Evolutionary conservation across 1,140 invertebrate species (phyloP), one percentile per base, ranked within the genome.

Genomic region (Hylaeus anthracinus): DNA sequence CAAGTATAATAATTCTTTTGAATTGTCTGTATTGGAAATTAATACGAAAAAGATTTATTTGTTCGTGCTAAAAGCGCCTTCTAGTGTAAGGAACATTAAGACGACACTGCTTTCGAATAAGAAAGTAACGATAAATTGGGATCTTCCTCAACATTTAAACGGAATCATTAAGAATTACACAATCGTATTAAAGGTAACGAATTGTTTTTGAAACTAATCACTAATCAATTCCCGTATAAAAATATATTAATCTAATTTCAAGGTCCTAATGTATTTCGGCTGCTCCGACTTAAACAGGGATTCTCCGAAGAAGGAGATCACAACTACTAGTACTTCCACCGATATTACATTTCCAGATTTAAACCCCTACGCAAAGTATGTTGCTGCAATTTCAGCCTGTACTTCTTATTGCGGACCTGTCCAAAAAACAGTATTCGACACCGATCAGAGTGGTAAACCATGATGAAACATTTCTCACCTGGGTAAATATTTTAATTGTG

Each of bases 151-250:
- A 3, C 0, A 56, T 9, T 5, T 14, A 2, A 82, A 86, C 43
- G 84, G 87, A 61, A 56, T 66, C 41, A 60, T 88, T 43, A 9
- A 5, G 3, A 43, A 39, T 26, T 89, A 89, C 58, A 48, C 66
- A 53, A 12, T 88, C 51, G 48, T 2, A 0, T 39, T 86, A 14
- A 56, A 79, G 75, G 88, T 89, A 80, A 83, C 0, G 12, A 65
- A 63, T 41, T 48, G n/a, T 10, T 6, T 37, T 67, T 14, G 10
- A 4, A 12, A 12, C 14, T 48, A 37, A 37, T 56, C 5, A 12
- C 15, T 2, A 53, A 78, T 5, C 6, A 37, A 2, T 65, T 26
- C 48, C 1, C 6, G 12, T 14, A 3, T 61, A 43, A 1, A 26
- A 26, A 26, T 41, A 70, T 37, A 0, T 9, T 8, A 6, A 10